Evolutionary conservation across 1,140 invertebrate genomes (phyloP).

Genomic region (Goniozus legneri): DNA sequence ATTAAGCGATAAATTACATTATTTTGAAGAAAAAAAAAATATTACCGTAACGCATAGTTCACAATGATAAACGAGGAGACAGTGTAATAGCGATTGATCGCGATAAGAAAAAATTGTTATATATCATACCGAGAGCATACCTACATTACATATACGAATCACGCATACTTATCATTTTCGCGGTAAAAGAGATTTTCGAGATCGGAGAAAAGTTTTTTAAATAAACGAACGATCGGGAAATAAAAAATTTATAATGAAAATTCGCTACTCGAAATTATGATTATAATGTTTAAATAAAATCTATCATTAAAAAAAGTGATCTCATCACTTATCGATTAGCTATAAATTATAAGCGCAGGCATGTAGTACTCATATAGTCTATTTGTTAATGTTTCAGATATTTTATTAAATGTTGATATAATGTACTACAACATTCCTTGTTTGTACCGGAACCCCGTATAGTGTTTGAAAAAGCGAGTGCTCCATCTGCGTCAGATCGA

Average conservation of each 20-base stretch:
- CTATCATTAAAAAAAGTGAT: constrained; percentile 12
- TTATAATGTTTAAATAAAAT: neutral
- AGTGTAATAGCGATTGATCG: neutral
- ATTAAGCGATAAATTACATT: too few relatives aligned
- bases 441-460: constrained; percentile 33
- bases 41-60: neutral
- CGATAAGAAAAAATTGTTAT: neutral
- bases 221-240: neutral
- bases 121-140: neutral
- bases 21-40: too few relatives aligned
- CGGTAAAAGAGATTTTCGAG: neutral
- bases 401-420: constrained; percentile 55
- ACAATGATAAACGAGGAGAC: neutral
- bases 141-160: neutral
- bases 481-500: constrained; percentile 35
- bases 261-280: neutral
- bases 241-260: too few relatives aligned
- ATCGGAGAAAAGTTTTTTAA: neutral
- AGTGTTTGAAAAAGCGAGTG: constrained; percentile 17
- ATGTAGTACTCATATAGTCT: constrained; percentile 48
- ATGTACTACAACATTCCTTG: constrained; percentile 52
- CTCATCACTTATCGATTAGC: constrained; percentile 34
- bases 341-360: constrained; percentile 38
- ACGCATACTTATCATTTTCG: neutral
- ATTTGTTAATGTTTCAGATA: constrained; percentile 55